Conservation (phyloP, 2,113 vertebrate genomes). For the Grallaria varia region DNA sequence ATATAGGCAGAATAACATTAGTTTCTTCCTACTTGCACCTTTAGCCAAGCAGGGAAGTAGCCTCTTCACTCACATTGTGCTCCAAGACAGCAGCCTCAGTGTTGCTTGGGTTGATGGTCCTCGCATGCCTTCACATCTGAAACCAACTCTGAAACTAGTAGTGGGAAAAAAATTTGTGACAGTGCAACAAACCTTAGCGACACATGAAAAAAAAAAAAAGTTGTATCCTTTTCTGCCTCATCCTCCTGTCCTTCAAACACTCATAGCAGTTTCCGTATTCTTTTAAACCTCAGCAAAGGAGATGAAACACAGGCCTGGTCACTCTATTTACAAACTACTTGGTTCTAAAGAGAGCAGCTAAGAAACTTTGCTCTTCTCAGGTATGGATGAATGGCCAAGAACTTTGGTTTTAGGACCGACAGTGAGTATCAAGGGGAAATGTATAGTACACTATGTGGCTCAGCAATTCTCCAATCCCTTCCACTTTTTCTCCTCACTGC, state of each 20-base stretch:
- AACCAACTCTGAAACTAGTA: neutral
- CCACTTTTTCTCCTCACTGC: neutral
- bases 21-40: neutral
- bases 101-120: neutral
- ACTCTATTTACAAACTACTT: fast-evolving
- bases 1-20: neutral
- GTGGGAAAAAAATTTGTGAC: neutral
- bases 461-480: neutral
- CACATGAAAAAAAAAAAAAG: fast-evolving
- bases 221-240: neutral
- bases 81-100: neutral
- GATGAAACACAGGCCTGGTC: neutral
- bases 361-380: neutral
- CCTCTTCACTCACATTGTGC: neutral
- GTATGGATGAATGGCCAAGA: neutral
- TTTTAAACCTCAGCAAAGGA: neutral
- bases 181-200: neutral
- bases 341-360: neutral
- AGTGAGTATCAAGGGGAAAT: neutral
- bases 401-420: neutral
- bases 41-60: neutral
- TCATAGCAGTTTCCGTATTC: neutral
- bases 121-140: neutral
- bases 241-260: neutral
- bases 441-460: neutral